Evolutionary conservation across 2,113 vertebrate genomes (phyloP), one percentile per base, ranked within the genome.

Genomic region (Cranoglanis bouderius): DNA sequence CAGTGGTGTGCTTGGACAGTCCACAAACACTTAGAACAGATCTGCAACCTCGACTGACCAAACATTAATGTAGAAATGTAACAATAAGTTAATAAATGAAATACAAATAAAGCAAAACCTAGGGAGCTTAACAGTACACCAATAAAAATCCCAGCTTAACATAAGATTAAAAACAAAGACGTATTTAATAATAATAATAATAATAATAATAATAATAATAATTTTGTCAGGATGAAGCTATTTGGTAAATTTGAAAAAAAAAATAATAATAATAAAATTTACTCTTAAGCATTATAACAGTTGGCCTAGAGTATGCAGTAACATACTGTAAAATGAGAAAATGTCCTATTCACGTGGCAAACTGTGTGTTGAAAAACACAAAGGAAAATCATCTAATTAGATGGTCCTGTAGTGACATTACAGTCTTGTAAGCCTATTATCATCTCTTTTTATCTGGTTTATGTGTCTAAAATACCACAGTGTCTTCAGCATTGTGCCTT

Each of bases 401-500:
- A 57, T 40, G 40, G 65, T 70, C 26, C 46, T 83, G 65, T 24
- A 32, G 26, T 70, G n/a, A 38, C 6, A 38, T 51, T 88, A 88
- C 82, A 84, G 70, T 84, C 24, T 38, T 24, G 13, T 46, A 55
- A 16, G 49, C 35, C 49, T 72, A 43, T 43, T 57, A 38, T 82
- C 63, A 35, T 65, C 9, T 38, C 59, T 61, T 14, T 8, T 18
- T 29, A 38, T 77, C 70, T 59, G 35, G 21, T 85, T 53, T 29
- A n/a, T 13, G 21, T 53, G 75, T 80, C 53, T 83, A 72, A 77
- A 65, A 70, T 55, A 84, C 55, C 80, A 57, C 81, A 83, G 81
- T 61, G 38, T 61, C 55, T 61, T 61, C n/a, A 82, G 55, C 24
- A 61, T 83, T 83, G 81, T 83, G 81, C 81, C 61, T 83, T 83